Conservation (phyloP, 2,113 vertebrate genomes). For the Rhipidura dahli region DNA sequence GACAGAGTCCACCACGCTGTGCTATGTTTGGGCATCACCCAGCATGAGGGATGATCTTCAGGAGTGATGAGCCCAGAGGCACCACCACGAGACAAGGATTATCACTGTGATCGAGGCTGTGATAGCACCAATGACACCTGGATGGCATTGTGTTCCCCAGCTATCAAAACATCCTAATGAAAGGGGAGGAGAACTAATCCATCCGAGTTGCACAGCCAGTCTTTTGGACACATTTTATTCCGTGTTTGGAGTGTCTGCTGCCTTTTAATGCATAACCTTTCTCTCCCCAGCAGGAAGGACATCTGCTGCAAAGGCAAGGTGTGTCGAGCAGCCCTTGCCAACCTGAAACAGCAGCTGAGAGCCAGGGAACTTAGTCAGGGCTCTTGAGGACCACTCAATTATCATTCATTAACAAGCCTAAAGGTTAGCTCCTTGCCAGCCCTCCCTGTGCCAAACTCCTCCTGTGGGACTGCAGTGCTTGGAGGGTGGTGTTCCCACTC, state of each 20-base stretch:
- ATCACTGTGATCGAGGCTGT: background rate
- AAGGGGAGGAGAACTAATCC: background rate
- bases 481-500: background rate
- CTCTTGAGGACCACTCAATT: constrained; percentile 36
- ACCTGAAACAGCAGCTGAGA: background rate
- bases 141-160: background rate
- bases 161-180: background rate
- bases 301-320: background rate
- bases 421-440: background rate
- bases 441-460: background rate
- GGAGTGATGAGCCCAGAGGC: background rate
- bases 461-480: background rate
- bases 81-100: background rate
- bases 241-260: background rate
- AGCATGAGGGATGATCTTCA: background rate
- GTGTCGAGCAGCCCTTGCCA: background rate
- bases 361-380: background rate
- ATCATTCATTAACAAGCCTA: constrained; percentile 45
- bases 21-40: background rate
- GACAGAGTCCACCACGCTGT: background rate
- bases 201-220: background rate
- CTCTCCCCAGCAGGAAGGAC: background rate
- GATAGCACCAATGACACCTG: background rate
- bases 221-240: background rate
- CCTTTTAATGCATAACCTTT: constrained; percentile 22